Percentiles rank a stretch among this genome's conserved stretches.
These are phyloP conservation scores for Spea hammondii DNA, from an alignment of 2,797 vertebrate genomes.

Conservation along the genomic window DNA sequence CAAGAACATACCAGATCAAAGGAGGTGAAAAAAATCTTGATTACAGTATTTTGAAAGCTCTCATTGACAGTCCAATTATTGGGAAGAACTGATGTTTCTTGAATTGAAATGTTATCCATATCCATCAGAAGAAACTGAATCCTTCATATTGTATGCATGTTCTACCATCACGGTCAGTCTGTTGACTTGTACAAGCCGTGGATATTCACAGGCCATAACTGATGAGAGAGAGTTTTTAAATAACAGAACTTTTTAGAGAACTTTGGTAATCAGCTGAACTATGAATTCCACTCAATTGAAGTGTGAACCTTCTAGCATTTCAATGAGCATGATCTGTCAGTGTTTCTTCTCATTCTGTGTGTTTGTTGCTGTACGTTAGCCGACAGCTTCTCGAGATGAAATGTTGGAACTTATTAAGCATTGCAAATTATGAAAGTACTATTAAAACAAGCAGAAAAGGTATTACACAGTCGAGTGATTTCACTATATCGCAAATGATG, in stretches of 20 bases:
- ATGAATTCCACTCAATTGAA: background rate
- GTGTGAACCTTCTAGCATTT: background rate
- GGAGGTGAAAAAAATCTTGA: no score
- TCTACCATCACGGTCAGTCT: no score
- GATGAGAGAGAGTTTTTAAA: background rate
- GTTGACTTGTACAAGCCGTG: no score
- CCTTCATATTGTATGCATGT: no score
- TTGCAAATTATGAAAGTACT: constrained; percentile 51
- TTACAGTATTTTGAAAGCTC: no score
- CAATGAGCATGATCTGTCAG: background rate
- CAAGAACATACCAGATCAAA: no score
- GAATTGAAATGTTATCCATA: no score
- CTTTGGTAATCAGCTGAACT: background rate
- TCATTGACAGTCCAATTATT: no score
- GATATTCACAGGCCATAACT: no score
- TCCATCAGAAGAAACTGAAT: no score
- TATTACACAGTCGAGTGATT: constrained; percentile 43
- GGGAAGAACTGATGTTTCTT: no score
- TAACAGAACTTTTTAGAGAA: background rate
- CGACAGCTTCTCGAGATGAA: constrained; percentile 34
- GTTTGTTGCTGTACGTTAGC: constrained; percentile 2
- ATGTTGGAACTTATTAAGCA: constrained; percentile 45
- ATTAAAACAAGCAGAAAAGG: constrained; percentile 48
- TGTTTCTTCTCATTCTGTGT: background rate
- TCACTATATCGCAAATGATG: constrained; percentile 51